Evolutionary conservation across 2,113 vertebrate species (phyloP).

Genomic region (Chionodraco myersi): DNA sequence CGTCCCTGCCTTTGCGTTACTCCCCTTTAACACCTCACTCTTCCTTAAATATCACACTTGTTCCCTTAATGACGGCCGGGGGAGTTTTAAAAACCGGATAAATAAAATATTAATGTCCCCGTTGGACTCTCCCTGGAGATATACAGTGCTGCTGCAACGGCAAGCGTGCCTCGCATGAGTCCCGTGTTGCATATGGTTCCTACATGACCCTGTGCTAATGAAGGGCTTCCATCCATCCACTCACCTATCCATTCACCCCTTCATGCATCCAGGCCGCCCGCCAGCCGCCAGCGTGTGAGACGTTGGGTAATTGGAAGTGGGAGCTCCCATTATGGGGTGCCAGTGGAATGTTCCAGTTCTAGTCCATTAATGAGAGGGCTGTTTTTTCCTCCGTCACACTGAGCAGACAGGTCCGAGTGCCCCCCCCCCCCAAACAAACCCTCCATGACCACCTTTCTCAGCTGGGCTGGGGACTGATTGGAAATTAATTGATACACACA

Average conservation of each 20-base stretch:
- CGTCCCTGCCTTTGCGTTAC: conserved; percentile 49
- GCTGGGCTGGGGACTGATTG: conserved; percentile 27
- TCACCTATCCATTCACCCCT: conserved; percentile 54
- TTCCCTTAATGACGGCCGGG: conserved; percentile 66
- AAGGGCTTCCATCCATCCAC: conserved; percentile 63
- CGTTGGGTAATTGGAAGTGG: conserved; percentile 68
- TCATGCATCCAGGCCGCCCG: conserved; percentile 60
- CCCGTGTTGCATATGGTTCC: conserved; percentile 39
- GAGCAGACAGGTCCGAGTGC: conserved; percentile 50
- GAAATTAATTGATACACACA: conserved; percentile 32
- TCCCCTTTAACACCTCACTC: conserved; percentile 58
- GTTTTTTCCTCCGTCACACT: conserved; percentile 49
- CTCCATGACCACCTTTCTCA: conserved; percentile 32
- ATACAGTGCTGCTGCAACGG: conserved; percentile 8
- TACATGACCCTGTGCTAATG: conserved; percentile 33
- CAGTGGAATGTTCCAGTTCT: conserved; percentile 69
- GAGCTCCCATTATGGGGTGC: conserved; percentile 74
- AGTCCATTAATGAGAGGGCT: conserved; percentile 64
- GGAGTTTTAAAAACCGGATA: conserved; percentile 59
- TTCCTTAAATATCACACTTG: conserved; percentile 72
- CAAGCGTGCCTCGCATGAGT: conserved; percentile 26
- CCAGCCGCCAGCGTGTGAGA: conserved; percentile 54
- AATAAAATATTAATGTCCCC: conserved; percentile 55
- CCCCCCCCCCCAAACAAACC: background rate
- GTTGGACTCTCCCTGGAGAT: conserved; percentile 33